Evolutionary conservation across 2,797 vertebrate genomes (phyloP).

Genomic region (Amblyraja radiata): DNA sequence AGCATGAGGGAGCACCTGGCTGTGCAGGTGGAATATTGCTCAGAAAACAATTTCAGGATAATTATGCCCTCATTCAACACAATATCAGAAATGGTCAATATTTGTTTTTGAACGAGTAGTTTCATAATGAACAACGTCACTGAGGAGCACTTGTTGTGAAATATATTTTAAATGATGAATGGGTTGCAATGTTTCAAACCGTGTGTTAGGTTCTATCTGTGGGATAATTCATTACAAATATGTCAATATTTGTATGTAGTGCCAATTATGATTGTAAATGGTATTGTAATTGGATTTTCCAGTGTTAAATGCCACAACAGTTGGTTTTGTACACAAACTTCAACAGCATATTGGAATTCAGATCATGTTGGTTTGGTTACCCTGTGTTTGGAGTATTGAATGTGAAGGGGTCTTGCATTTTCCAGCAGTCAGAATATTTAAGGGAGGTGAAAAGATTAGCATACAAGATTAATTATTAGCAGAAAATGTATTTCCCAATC

Average conservation of each 20-base stretch:
- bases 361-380: background rate
- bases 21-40: background rate
- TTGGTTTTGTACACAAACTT: no score
- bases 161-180: background rate
- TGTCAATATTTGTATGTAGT: conserved; percentile 8
- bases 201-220: background rate
- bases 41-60: background rate
- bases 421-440: no score
- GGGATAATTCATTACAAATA: background rate
- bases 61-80: background rate
- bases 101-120: background rate
- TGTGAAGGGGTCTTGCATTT: background rate
- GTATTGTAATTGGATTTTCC: background rate
- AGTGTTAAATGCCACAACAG: background rate
- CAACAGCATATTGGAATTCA: no score
- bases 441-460: background rate
- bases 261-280: background rate
- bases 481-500: background rate
- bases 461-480: background rate
- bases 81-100: background rate
- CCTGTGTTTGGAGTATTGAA: background rate
- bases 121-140: background rate
- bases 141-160: background rate
- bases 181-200: background rate
- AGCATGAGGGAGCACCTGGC: background rate